phyloP scores from a whole-genome alignment of 2,797 vertebrate genomes.

The Sebastolobus alascanus region DNA sequence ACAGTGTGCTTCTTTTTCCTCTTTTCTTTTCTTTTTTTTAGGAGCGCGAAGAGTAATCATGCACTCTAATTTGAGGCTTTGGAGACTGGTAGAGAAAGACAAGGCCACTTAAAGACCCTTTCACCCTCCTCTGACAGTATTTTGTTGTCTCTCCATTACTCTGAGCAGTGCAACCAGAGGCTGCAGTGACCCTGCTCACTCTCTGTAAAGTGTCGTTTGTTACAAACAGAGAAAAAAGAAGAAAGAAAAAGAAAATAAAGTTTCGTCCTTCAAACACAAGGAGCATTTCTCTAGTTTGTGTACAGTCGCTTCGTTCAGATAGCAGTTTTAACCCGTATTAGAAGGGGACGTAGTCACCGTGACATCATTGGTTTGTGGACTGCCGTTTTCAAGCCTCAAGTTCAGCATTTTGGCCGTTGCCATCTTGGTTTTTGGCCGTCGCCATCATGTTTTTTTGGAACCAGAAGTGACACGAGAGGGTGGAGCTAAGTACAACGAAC shows the following conservation, averaged over 20 bases:
- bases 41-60: constrained; percentile 29
- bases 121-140: constrained; percentile 55
- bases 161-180: constrained; percentile 34
- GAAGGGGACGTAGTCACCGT: no score
- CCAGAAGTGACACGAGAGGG: no score
- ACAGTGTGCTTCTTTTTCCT: constrained; percentile 24
- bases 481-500: no score
- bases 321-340: neutral
- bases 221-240: constrained; percentile 7
- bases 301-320: neutral
- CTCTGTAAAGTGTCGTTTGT: constrained; percentile 11
- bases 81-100: constrained; percentile 52
- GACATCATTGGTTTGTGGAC: no score
- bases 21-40: neutral
- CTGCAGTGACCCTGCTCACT: constrained; percentile 49
- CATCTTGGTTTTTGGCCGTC: no score
- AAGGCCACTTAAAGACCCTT: constrained; percentile 58
- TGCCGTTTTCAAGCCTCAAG: no score
- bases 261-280: neutral
- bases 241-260: constrained; percentile 1
- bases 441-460: no score
- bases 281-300: neutral
- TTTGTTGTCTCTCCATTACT: constrained; percentile 55
- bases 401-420: no score
- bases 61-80: constrained; percentile 65